These are phyloP conservation scores for Lycodopsis pacificus DNA, from an alignment of 2,797 vertebrate species.

Conservation along the genomic window DNA sequence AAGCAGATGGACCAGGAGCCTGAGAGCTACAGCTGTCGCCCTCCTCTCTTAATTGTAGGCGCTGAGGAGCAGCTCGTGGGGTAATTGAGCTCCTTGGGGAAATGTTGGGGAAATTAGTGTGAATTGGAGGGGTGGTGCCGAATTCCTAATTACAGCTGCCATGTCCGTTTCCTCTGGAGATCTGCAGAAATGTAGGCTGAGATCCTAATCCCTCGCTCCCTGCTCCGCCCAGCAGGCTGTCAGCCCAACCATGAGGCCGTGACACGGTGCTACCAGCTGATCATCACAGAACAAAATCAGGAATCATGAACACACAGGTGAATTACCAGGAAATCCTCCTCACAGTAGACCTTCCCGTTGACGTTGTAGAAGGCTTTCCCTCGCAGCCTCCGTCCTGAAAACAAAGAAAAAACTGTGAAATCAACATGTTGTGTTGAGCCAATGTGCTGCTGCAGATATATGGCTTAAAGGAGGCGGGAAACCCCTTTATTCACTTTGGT, in stretches of 20 bases:
- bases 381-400: constrained; percentile 92
- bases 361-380: constrained; percentile 99
- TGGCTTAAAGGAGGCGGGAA: neutral
- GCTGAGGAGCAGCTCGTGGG: constrained; percentile 34
- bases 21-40: constrained; percentile 64
- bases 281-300: constrained; percentile 8
- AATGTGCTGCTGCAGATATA: neutral
- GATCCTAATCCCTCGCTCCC: constrained; percentile 38
- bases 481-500: neutral
- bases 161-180: constrained; percentile 70
- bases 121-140: constrained; percentile 70
- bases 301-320: neutral
- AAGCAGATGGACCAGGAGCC: constrained; percentile 67
- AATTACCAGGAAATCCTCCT: constrained; percentile 99
- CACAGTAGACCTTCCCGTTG: constrained; percentile 97
- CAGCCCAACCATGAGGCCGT: neutral
- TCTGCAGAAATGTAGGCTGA: constrained; percentile 55
- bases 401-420: constrained; percentile 7
- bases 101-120: constrained; percentile 61
- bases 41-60: constrained; percentile 53
- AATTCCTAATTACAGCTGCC: constrained; percentile 59
- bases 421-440: neutral
- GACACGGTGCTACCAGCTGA: constrained; percentile 8
- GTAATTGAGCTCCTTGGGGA: constrained; percentile 74
- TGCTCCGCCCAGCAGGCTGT: constrained; percentile 16